These are phyloP conservation scores for Phalanger gymnotis DNA, from an alignment of 2,797 vertebrate genomes.

Conservation along the genomic window DNA sequence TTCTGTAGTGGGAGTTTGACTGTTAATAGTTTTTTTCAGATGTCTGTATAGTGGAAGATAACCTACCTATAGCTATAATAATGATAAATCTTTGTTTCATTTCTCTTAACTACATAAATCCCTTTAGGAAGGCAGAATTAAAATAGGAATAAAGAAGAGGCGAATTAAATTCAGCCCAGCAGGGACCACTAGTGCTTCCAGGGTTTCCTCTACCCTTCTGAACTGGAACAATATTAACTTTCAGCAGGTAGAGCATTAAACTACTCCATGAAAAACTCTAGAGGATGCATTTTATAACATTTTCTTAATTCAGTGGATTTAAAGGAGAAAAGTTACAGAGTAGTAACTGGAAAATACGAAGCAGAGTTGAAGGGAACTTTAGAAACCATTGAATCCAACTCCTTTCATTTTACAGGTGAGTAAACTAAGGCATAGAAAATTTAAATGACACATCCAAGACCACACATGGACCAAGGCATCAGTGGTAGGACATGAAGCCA, in stretches of 20 bases:
- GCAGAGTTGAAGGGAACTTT: neutral
- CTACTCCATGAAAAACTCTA: conserved; percentile 17
- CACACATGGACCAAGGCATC: neutral
- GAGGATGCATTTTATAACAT: neutral
- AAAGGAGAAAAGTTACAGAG: neutral
- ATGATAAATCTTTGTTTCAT: conserved; percentile 13
- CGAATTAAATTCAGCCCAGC: neutral
- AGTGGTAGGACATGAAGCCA: neutral
- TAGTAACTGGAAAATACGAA: neutral
- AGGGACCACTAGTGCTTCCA: neutral
- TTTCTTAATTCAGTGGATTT: neutral
- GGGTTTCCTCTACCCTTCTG: conserved; percentile 35
- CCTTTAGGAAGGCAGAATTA: conserved; percentile 24
- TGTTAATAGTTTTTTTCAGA: conserved; percentile 64
- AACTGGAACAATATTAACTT: neutral
- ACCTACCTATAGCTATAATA: neutral
- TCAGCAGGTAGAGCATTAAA: neutral
- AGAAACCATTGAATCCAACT: neutral
- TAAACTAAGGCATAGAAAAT: neutral
- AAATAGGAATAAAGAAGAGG: conserved; percentile 36
- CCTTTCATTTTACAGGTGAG: neutral
- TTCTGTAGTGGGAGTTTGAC: conserved; percentile 42
- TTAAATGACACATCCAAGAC: neutral
- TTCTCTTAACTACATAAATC: conserved; percentile 17
- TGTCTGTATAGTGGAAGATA: neutral